Evolutionary conservation across 2,888 invertebrate genomes (phyloP).

Genomic region (Tetrapedia diversipes): DNA sequence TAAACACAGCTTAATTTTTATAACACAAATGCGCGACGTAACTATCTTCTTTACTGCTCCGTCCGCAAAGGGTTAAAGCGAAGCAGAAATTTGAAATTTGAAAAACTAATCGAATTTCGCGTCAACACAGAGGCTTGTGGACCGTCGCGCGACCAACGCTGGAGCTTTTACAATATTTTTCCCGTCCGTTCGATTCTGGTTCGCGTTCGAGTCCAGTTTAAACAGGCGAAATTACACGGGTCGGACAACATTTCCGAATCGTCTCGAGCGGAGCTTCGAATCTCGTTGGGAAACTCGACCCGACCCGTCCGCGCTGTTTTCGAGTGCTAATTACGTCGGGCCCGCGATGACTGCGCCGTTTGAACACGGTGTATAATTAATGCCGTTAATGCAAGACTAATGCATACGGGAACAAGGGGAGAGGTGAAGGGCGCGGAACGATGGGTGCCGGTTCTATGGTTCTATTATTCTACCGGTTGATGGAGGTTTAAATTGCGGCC

Average conservation of each 20-base stretch:
- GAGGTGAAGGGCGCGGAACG: background rate
- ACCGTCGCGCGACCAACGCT: background rate
- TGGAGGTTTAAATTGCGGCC: conserved; percentile 50
- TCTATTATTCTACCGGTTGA: conserved; percentile 58
- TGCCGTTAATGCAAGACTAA: conserved; percentile 49
- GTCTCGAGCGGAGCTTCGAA: too few relatives aligned
- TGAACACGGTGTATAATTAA: conserved; percentile 50
- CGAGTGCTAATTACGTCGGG: conserved; percentile 38
- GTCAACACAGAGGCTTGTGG: background rate
- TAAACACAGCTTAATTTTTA: too few relatives aligned
- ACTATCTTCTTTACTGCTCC: too few relatives aligned
- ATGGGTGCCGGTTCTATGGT: conserved; percentile 28
- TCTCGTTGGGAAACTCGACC: too few relatives aligned
- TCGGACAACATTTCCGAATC: conserved; percentile 2
- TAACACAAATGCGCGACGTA: too few relatives aligned
- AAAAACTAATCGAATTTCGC: background rate
- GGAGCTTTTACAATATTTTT: background rate
- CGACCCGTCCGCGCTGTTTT: conserved; percentile 29
- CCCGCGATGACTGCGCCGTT: conserved; percentile 41
- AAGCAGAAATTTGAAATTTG: background rate
- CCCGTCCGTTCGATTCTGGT: background rate
- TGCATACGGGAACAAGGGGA: conserved; percentile 18
- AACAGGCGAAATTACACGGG: conserved; percentile 6
- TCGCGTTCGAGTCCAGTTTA: conserved; percentile 3
- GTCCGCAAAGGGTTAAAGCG: too few relatives aligned